Conservation (phyloP, 2,888 invertebrate species). For the Alviniconcha strummeri region DNA sequence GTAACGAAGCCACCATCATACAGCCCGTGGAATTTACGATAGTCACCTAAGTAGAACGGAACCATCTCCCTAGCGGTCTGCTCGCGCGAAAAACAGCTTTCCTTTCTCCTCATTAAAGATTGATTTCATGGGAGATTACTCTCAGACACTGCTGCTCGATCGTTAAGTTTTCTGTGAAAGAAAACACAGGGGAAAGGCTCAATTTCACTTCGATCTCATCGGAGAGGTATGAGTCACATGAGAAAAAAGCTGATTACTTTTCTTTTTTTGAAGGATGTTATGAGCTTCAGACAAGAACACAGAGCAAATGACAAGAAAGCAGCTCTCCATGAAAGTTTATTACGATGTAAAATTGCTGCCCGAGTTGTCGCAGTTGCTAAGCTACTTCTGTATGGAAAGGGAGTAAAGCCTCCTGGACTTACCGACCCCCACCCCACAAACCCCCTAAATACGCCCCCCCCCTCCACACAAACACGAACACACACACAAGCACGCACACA, state of each 20-base stretch:
- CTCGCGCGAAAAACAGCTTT: conserved; percentile 11
- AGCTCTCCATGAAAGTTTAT: too few relatives aligned
- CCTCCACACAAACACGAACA: too few relatives aligned
- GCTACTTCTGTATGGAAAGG: too few relatives aligned
- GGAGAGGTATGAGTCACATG: conserved; percentile 24
- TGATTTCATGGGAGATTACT: conserved; percentile 37
- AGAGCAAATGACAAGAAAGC: too few relatives aligned
- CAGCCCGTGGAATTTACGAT: conserved; percentile 9
- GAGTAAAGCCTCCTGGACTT: background rate
- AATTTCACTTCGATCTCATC: conserved; percentile 27
- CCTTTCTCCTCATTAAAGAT: conserved; percentile 36
- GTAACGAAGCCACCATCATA: background rate
- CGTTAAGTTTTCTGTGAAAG: conserved; percentile 21
- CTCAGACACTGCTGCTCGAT: conserved; percentile 27
- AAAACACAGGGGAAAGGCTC: conserved; percentile 26
- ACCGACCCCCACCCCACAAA: background rate
- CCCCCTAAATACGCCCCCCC: too few relatives aligned
- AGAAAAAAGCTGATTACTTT: too few relatives aligned
- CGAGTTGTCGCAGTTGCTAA: too few relatives aligned
- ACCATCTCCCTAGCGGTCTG: background rate
- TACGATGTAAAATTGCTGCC: too few relatives aligned
- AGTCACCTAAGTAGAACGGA: background rate
- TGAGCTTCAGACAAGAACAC: too few relatives aligned
- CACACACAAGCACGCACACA: too few relatives aligned
- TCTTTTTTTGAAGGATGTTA: too few relatives aligned